phyloP scores from a whole-genome alignment of 2,797 vertebrate species.

The Lycodopsis pacificus region DNA sequence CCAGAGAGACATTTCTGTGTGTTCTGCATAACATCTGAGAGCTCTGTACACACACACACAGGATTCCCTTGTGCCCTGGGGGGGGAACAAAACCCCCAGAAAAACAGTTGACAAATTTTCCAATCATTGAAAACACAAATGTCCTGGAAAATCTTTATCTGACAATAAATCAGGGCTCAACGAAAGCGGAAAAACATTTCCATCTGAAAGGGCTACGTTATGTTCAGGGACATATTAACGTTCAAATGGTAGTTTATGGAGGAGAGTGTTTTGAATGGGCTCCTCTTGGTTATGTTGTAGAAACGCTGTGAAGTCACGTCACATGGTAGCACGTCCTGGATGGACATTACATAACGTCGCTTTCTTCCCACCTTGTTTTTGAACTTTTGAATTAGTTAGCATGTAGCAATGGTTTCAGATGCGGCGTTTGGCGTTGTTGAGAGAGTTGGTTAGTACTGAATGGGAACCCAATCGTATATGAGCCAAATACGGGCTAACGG shows the following conservation, averaged over 20 bases:
- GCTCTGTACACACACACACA: neutral
- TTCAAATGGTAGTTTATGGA: neutral
- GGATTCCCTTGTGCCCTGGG: neutral
- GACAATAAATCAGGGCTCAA: neutral
- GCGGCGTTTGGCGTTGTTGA: neutral
- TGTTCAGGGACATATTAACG: neutral
- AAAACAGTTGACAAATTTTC: neutral
- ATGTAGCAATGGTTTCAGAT: neutral
- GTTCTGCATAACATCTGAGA: slow-evolving; percentile 6
- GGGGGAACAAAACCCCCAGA: neutral
- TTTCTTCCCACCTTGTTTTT: neutral
- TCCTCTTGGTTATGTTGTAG: neutral
- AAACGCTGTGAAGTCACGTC: no score
- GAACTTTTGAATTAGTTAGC: neutral
- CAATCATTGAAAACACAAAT: neutral
- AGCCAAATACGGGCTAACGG: neutral
- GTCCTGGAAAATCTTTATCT: neutral
- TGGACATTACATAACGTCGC: neutral
- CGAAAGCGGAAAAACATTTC: neutral
- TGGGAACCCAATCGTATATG: neutral
- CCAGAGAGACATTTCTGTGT: slow-evolving; percentile 22
- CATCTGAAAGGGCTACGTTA: neutral
- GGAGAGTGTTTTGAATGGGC: neutral
- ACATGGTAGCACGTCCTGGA: neutral
- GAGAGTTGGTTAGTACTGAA: neutral